These are phyloP conservation scores for Zalophus californianus DNA, from an alignment of 2,797 vertebrate species.

Conservation along the genomic window DNA sequence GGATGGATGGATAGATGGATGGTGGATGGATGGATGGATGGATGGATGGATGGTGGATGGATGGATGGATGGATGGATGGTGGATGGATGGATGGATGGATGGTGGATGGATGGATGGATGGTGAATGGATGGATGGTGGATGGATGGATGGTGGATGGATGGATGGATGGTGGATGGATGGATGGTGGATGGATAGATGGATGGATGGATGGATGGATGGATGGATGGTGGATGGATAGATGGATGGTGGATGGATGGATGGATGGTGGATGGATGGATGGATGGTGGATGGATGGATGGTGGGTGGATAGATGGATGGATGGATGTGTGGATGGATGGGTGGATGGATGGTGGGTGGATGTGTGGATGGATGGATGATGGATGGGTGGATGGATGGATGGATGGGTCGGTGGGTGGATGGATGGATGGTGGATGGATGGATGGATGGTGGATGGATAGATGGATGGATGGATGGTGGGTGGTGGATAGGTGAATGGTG, in stretches of 20 bases:
- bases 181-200: too few relatives aligned
- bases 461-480: too few relatives aligned
- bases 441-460: not conserved
- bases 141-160: too few relatives aligned
- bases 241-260: too few relatives aligned
- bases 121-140: not conserved
- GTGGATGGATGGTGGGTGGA: too few relatives aligned
- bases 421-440: too few relatives aligned
- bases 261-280: not conserved
- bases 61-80: not conserved
- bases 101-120: not conserved
- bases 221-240: not conserved
- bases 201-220: too few relatives aligned
- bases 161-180: not conserved
- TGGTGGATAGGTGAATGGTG: not conserved
- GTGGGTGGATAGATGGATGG: too few relatives aligned
- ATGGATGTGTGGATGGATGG: not conserved
- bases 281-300: not conserved
- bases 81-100: too few relatives aligned
- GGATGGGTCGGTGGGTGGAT: not conserved
- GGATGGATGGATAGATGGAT: not conserved
- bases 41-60: not conserved
- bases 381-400: too few relatives aligned
- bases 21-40: too few relatives aligned
- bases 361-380: not conserved